Percentiles rank a stretch among this genome's conserved stretches.
phyloP scores from a whole-genome alignment of 1,140 invertebrate genomes.

The Brachionus rotundiformis region DNA sequence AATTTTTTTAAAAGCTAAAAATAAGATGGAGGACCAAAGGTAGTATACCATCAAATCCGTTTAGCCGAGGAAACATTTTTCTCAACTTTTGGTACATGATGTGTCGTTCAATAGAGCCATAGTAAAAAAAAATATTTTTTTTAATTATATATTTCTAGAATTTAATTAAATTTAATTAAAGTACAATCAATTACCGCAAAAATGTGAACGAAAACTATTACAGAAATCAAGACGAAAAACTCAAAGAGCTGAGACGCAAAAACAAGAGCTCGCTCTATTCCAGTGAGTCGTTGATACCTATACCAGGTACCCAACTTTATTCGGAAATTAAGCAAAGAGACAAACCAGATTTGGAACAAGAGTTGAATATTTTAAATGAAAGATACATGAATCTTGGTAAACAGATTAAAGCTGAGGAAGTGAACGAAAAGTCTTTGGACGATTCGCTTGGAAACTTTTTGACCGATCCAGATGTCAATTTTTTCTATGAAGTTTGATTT shows the following conservation, averaged over 20 bases:
- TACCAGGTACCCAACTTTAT: slow-evolving; percentile 10
- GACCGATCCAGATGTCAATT: slow-evolving; percentile 5
- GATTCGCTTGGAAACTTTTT: background rate
- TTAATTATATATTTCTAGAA: background rate
- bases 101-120: slow-evolving; percentile 19
- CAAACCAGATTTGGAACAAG: background rate
- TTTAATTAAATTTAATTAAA: background rate
- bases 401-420: background rate
- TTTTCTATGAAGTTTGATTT: slow-evolving; percentile 25
- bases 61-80: slow-evolving; percentile 19
- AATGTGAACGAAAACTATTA: background rate
- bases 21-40: slow-evolving; percentile 28
- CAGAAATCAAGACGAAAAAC: background rate
- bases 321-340: background rate
- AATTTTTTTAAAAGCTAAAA: slow-evolving; percentile 41
- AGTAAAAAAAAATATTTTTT: background rate
- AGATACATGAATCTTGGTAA: background rate
- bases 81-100: slow-evolving; percentile 12
- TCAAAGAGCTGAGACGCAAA: background rate
- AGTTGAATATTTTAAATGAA: background rate
- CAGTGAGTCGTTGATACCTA: slow-evolving; percentile 4
- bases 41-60: slow-evolving; percentile 17
- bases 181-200: background rate
- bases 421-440: background rate
- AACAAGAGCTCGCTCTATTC: slow-evolving; percentile 2